Conservation (phyloP, 2,797 vertebrate species). For the Gymnoscopelus braueri region DNA sequence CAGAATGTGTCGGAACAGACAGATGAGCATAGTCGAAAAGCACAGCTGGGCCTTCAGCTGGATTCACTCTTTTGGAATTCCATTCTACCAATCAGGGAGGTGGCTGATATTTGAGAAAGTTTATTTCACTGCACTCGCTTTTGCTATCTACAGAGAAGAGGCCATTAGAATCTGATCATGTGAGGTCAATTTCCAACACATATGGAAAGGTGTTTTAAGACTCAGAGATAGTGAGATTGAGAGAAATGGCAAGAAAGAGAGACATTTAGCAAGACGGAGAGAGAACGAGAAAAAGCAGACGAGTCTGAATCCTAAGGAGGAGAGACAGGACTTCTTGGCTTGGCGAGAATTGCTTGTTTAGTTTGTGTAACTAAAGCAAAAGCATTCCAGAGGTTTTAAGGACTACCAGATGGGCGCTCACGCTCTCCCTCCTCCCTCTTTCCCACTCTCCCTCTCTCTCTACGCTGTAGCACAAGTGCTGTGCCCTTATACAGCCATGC, state of each 20-base stretch:
- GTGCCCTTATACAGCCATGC: conserved; percentile 88
- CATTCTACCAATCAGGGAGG: conserved; percentile 35
- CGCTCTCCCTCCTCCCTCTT: conserved; percentile 40
- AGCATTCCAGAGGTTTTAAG: conserved; percentile 89
- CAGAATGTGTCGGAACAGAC: conserved; percentile 49
- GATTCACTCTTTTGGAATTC: conserved; percentile 34
- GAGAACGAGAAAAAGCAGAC: conserved; percentile 40
- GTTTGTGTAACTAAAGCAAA: conserved; percentile 89
- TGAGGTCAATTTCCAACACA: background rate
- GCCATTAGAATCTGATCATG: background rate
- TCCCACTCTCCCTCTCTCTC: conserved; percentile 37
- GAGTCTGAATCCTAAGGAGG: conserved; percentile 23
- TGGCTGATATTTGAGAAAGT: background rate
- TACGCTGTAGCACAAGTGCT: conserved; percentile 63
- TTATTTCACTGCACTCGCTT: conserved; percentile 9
- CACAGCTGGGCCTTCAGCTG: conserved; percentile 61
- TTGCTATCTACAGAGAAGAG: background rate
- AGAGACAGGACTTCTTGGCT: conserved; percentile 65
- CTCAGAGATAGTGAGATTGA: background rate
- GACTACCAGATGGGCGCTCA: conserved; percentile 85
- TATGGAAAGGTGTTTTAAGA: background rate
- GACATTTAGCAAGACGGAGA: conserved; percentile 45
- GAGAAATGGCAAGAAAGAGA: conserved; percentile 7
- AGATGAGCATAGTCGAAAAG: conserved; percentile 36
- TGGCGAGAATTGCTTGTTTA: conserved; percentile 82